Percentiles rank a stretch among this genome's conserved stretches.
Conservation (phyloP, 2,113 vertebrate species). For the Halichoerus grypus region DNA sequence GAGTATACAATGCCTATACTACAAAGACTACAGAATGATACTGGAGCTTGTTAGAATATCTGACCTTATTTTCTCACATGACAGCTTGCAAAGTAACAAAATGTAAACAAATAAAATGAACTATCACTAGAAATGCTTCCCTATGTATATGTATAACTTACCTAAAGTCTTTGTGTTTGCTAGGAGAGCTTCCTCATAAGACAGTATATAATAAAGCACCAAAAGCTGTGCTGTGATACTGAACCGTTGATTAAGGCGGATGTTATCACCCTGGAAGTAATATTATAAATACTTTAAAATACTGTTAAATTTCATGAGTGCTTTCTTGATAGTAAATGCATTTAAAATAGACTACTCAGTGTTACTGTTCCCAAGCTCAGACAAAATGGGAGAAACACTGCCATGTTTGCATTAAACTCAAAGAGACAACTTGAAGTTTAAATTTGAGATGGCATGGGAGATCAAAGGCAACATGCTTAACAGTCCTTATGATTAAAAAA, state of each 20-base stretch:
- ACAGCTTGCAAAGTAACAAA: conserved; percentile 13
- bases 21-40: neutral
- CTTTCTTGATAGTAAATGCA: conserved; percentile 6
- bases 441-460: neutral
- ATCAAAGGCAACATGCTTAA: neutral
- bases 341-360: neutral
- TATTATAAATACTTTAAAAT: neutral
- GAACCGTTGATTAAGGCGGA: conserved; percentile 88
- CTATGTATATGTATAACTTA: conserved; percentile 74
- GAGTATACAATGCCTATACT: neutral
- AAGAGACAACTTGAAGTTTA: conserved; percentile 6
- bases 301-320: neutral
- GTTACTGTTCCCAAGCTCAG: neutral
- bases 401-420: conserved; percentile 1
- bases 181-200: conserved; percentile 97
- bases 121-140: neutral
- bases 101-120: conserved; percentile 36
- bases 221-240: conserved; percentile 97
- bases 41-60: neutral
- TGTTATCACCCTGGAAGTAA: conserved; percentile 88
- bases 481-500: neutral
- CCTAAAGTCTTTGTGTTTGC: conserved; percentile 96
- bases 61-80: conserved; percentile 29
- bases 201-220: conserved; percentile 97
- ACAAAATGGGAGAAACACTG: neutral